Evolutionary conservation across 2,888 invertebrate species (phyloP).

Genomic region (Pandemis cinnamomeana): DNA sequence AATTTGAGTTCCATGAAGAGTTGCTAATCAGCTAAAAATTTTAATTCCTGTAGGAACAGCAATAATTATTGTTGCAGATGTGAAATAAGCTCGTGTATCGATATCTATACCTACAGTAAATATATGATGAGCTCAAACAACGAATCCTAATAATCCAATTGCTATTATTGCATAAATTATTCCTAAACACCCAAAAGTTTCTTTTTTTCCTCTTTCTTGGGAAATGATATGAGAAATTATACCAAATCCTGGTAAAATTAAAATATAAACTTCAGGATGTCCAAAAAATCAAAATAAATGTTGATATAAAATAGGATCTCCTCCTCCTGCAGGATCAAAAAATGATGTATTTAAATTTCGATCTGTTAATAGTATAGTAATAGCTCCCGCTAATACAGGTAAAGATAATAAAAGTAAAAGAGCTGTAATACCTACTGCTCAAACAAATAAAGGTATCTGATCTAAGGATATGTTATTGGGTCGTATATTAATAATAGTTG

Average conservation of each 20-base stretch:
- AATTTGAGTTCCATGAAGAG: conserved; percentile 87
- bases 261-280: conserved; percentile 94
- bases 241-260: conserved; percentile 93
- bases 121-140: conserved; percentile 94
- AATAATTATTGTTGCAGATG: conserved; percentile 94
- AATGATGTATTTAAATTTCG: conserved; percentile 93
- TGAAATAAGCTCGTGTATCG: conserved; percentile 93
- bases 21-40: conserved; percentile 91
- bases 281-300: conserved; percentile 96
- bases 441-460: conserved; percentile 89
- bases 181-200: conserved; percentile 89
- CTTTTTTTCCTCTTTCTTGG: conserved; percentile 89
- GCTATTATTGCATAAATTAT: conserved; percentile 94
- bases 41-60: conserved; percentile 94
- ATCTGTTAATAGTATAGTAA: conserved; percentile 91
- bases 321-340: conserved; percentile 92
- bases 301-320: conserved; percentile 92
- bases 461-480: conserved; percentile 84
- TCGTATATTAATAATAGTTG: conserved; percentile 90
- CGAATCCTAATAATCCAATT: conserved; percentile 92
- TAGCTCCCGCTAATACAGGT: conserved; percentile 91
- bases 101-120: conserved; percentile 94
- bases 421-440: conserved; percentile 86
- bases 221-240: conserved; percentile 91
- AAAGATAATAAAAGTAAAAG: conserved; percentile 86